phyloP scores from a whole-genome alignment of 2,113 vertebrate species.

The Rhodinocichla rosea region DNA sequence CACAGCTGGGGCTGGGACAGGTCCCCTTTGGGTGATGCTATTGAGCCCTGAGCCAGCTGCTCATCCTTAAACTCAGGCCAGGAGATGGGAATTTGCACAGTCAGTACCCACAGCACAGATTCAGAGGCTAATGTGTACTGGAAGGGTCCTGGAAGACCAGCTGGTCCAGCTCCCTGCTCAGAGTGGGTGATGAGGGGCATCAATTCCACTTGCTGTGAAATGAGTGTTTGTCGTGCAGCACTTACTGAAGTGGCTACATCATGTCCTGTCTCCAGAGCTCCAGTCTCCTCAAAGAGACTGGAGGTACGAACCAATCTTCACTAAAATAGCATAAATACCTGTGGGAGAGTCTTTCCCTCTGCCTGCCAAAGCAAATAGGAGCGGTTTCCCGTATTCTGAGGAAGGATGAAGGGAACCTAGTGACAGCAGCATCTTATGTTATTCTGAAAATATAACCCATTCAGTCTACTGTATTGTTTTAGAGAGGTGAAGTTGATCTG shows the following conservation, averaged over 20 bases:
- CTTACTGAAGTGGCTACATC: background rate
- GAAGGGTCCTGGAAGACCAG: background rate
- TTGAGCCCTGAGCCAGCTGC: background rate
- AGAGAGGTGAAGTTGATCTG: background rate
- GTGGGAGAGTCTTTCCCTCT: background rate
- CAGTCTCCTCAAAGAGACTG: background rate
- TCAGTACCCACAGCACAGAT: background rate
- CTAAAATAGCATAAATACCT: background rate
- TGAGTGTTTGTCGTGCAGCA: background rate
- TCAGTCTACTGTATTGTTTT: background rate
- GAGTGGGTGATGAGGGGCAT: background rate
- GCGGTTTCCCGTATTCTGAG: background rate
- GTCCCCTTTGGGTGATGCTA: background rate
- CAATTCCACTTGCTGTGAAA: background rate
- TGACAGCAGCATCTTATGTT: background rate
- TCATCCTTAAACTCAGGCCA: background rate
- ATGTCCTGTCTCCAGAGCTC: background rate
- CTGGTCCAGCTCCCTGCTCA: background rate
- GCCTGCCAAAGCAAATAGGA: background rate
- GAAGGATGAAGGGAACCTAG: background rate
- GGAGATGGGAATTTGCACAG: background rate
- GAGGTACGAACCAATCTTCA: background rate
- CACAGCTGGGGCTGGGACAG: background rate
- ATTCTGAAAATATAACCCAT: background rate
- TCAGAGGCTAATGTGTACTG: background rate